Base-by-base conservation (phyloP, 2,888 invertebrate genomes). In the Sympetrum striolatum region DNA sequence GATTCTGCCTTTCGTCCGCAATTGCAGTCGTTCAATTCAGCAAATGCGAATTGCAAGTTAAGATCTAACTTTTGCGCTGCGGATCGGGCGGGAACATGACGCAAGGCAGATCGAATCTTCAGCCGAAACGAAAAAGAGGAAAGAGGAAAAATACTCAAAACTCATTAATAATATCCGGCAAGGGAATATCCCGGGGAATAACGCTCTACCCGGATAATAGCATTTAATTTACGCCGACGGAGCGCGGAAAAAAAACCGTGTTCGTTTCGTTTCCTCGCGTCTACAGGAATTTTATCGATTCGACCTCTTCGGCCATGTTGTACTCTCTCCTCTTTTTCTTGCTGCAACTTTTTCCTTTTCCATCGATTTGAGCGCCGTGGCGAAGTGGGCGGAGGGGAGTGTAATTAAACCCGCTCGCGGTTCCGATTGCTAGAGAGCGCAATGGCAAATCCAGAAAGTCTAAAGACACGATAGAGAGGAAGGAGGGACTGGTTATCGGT, bases 271-370 rank as follows among this genome's bases (percentile, higher is more conserved):
- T 58, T 15, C 82, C 53, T 6, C 35, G 35, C 73, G 25, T 25
- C 25, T 15, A 53, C 2, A 82, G 82, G 53, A 58, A 82, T 82
- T 82, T 82, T 58, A 82, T 82, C 82, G 82, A 82, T 82, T 58
- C 44, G 82, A 82, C 31, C 58, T 53, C 48, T 22, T 58, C 82
- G 82, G 31, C 18, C 14, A 58, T 58, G 81, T 81, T 48, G 48
- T 25, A 22, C 31, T 73, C 64, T 64, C 81, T 53, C 53, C 25
- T 81, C 58, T 53, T 37, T 44, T 80, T 80, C 39, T 80, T 31
- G 14, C 31, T 73, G 44, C 73, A 25, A 31, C 31, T 73, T 73
- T 73, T 73, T 60, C 5, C 81, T 37, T 14, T 22, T 31, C 82
- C 82, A 35, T 58, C 58, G 82, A 82, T 58, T 53, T 35, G 31